Evolutionary conservation across 2,888 invertebrate genomes (phyloP), one percentile per base, ranked within the genome.

Genomic region (Drosophila heteroneura): DNA sequence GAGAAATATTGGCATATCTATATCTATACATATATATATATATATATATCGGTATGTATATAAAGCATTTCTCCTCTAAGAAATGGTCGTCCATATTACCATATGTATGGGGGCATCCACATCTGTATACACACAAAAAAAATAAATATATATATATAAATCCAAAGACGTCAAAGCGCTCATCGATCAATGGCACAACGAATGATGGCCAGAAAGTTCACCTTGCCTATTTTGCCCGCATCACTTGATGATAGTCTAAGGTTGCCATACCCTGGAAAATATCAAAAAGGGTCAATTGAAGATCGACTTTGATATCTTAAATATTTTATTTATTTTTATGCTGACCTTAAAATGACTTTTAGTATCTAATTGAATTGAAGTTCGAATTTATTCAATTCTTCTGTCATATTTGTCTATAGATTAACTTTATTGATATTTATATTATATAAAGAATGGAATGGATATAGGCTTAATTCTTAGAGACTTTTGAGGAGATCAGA

Each of bases 141-240:
- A 56, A 28, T n/a, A 62, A 51, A 54, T 14, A 53, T 6, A 53
- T 49, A 54, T 22, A 59, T 19, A 35, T 28, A 51, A 60, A 60
- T 66, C 32, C 30, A 76, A 72, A 83, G 82, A 81, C 84, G 81
- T 83, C 81, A 81, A 81, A 83, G 61, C 66, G 77, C 62, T 70
- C 77, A 81, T 81, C 84, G 84, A 81, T 81, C 84, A 81, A 81
- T 73, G 73, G 82, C 83, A 70, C 58, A 67, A 62, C 80, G 66
- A 70, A 74, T 74, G 73, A 68, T 77, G 78, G 78, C 72, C 77
- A 77, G 37, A 67, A 80, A 74, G 79, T 75, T 79, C 65, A 79
- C 70, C 81, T 65, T 80, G 81, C 70, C 70, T 22, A 56, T 70
- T 75, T 76, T 58, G 77, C 78, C 79, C 80, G 79, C 83, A 79